Base-by-base conservation (phyloP, 2,888 invertebrate genomes). In the Enchytraeus crypticus region DNA sequence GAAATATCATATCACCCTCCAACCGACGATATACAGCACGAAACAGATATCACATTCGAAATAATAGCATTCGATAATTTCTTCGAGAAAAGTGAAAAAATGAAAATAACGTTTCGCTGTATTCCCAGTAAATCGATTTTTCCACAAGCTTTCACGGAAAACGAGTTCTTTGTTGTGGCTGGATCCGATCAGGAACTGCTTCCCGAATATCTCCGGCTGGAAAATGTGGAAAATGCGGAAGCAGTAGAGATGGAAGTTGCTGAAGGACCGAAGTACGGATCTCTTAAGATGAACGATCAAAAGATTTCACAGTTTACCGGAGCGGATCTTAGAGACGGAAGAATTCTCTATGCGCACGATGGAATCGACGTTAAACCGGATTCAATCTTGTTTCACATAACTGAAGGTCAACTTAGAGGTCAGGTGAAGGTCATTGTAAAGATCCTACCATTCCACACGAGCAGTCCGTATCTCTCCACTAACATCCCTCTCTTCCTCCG, bases 381-480 rank as follows among this genome's bases (percentile, higher is more conserved):
- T 63, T 67, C 70, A 33, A 73, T 79, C 32, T 72, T 73, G 53
- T 63, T 79, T 5, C 63, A 76, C 53, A 73, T 79, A 32, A 74
- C 71, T 59, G 78, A 79, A 63, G 75, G 76, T 0, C 59, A 65
- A 14, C 71, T 73, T 55, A 73, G 74, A 5, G 71, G 75, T 5
- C 66, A 72, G 23, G 69, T 72, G n/a, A 74, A 72, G 51, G 73
- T 78, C 62, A 74, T 75, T 11, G 73, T 79, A 47, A 72, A 67
- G 51, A 71, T 79, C 51, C 72, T 79, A 47, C 77, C 77, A 8
- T 73, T 74, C 64, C 78, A 79, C 66, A 77, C 78, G 65, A 75
- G 72, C 26, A 69, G 77, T 11, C 78, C 79, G 3, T 72, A 72
- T 51, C 62, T 79, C 54, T 66, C 76, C 8, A 73, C 71, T 57